phyloP scores from a whole-genome alignment of 2,888 invertebrate genomes.

The Lasioglossum villosulum region DNA sequence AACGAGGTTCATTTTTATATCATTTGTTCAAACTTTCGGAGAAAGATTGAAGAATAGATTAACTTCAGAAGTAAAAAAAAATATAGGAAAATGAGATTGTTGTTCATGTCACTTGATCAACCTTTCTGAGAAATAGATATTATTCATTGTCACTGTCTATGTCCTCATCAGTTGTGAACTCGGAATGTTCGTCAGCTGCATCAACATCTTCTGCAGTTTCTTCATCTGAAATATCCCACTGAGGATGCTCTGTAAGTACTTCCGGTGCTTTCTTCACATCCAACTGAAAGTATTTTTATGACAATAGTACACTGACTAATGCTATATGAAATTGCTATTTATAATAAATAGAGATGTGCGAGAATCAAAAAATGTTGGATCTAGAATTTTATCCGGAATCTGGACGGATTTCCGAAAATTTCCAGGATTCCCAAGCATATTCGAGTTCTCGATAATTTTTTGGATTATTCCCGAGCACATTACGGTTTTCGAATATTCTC shows the following conservation, averaged over 20 bases:
- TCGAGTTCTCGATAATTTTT: not conserved
- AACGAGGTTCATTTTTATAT: slow-evolving; percentile 63
- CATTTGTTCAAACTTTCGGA: slow-evolving; percentile 46
- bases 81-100: slow-evolving; percentile 62
- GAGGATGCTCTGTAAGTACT: slow-evolving; percentile 96
- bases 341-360: not conserved
- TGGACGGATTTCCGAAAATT: not conserved
- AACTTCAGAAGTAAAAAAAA: slow-evolving; percentile 48
- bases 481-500: not conserved
- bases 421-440: not conserved
- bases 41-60: slow-evolving; percentile 33
- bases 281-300: slow-evolving; percentile 86
- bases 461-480: not conserved
- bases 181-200: slow-evolving; percentile 87
- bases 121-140: slow-evolving; percentile 64
- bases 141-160: slow-evolving; percentile 86
- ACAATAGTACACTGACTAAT: not conserved
- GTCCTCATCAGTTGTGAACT: slow-evolving; percentile 89
- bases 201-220: slow-evolving; percentile 91
- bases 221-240: slow-evolving; percentile 98
- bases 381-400: not conserved
- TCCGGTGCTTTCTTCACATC: slow-evolving; percentile 98
- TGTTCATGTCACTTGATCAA: slow-evolving; percentile 57
- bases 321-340: not conserved
- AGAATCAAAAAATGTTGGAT: not conserved